These are phyloP conservation scores for Eunapius fragilis DNA, from an alignment of 37 sponge, comb jelly and placozoan species.

Conservation along the genomic window DNA sequence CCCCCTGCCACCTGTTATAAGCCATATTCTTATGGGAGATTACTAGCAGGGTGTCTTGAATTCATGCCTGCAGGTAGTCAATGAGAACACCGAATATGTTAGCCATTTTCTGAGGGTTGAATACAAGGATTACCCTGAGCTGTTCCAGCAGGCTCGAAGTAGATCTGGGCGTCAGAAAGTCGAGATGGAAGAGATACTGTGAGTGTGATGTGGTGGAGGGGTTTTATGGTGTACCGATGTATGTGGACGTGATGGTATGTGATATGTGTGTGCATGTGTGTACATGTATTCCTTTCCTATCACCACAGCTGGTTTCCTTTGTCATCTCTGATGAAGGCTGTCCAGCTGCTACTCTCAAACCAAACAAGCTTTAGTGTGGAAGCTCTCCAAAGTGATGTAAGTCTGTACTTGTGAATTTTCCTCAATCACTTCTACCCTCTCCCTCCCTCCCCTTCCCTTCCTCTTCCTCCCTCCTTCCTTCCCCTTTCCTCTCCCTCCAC, in stretches of 20 bases:
- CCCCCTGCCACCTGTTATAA: background rate
- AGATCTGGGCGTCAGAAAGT: background rate
- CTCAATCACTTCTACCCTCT: background rate
- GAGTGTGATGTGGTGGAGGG: background rate
- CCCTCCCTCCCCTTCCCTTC: background rate
- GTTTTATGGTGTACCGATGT: background rate
- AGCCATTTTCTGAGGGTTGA: constrained; percentile 51
- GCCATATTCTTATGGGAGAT: background rate
- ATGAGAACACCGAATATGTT: constrained; percentile 45
- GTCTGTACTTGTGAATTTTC: background rate
- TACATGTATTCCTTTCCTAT: background rate
- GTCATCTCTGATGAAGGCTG: constrained; percentile 29
- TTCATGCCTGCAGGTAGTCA: constrained; percentile 26
- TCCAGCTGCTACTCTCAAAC: background rate
- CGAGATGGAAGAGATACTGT: constrained; percentile 56
- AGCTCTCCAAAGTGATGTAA: constrained; percentile 1
- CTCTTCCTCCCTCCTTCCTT: background rate
- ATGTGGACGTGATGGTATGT: background rate
- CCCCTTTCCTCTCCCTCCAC: background rate
- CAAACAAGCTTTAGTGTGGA: background rate
- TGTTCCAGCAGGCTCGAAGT: constrained; percentile 5
- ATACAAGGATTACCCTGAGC: constrained; percentile 45
- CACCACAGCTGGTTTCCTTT: constrained; percentile 51
- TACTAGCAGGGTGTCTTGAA: background rate
- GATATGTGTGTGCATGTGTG: background rate